phyloP scores from a whole-genome alignment of 2,113 vertebrate species.

The Corapipo altera region DNA sequence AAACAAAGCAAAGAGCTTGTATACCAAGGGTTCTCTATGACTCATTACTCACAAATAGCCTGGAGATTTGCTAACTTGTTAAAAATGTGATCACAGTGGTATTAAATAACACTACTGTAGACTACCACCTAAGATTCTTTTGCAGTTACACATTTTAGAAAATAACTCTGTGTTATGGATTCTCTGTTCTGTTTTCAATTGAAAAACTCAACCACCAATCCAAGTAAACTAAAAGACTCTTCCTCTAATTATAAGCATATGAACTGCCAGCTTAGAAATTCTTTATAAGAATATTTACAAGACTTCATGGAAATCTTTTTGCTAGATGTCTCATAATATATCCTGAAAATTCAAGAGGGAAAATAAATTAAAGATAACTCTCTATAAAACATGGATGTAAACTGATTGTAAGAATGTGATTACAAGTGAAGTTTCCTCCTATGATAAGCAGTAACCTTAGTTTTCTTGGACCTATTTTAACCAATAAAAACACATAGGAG shows the following conservation, averaged over 20 bases:
- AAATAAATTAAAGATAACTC: constrained; percentile 68
- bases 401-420: constrained; percentile 36
- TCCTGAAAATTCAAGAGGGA: constrained; percentile 64
- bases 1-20: neutral
- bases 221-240: neutral
- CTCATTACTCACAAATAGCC: neutral
- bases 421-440: neutral
- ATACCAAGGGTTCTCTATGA: neutral
- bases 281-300: constrained; percentile 62
- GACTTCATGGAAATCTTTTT: constrained; percentile 52
- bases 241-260: constrained; percentile 54
- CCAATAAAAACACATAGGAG: neutral
- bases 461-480: neutral
- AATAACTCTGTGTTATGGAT: constrained; percentile 10
- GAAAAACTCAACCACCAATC: neutral
- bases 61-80: neutral
- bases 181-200: constrained; percentile 2
- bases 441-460: neutral
- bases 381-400: constrained; percentile 57
- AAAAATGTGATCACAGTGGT: neutral
- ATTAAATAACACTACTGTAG: constrained; percentile 38
- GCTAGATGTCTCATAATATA: constrained; percentile 51
- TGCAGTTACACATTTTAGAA: constrained; percentile 11
- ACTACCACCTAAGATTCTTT: neutral
- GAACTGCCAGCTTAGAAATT: constrained; percentile 55